These are phyloP conservation scores for Microtus montanus DNA, from an alignment of 2,113 vertebrate genomes.

Conservation along the genomic window DNA sequence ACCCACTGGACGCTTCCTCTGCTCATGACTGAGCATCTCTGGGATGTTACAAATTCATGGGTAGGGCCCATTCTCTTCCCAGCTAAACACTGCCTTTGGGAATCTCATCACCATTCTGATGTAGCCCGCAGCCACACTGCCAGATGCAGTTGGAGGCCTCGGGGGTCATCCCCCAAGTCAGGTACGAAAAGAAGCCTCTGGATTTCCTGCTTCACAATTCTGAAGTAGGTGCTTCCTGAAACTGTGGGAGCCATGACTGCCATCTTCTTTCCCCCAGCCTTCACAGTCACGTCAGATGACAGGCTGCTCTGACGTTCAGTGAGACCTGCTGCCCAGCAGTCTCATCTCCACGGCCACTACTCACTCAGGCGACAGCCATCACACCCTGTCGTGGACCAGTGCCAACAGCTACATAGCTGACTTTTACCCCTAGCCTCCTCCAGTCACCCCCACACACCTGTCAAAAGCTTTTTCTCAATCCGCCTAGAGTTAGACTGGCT, in stretches of 20 bases:
- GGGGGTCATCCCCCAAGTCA: neutral
- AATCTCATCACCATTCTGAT: neutral
- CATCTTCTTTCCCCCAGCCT: neutral
- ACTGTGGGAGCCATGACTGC: neutral
- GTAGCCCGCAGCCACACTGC: neutral
- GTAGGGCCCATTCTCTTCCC: neutral
- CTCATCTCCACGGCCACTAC: neutral
- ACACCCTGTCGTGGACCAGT: neutral
- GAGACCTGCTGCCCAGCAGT: neutral
- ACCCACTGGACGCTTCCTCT: neutral
- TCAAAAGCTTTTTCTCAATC: neutral
- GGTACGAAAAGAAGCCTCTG: neutral
- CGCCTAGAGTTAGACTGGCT: neutral
- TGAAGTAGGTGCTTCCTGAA: neutral
- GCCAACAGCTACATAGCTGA: neutral
- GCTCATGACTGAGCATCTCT: neutral
- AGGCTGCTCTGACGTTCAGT: neutral
- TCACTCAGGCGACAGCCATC: neutral
- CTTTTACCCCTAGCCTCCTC: neutral
- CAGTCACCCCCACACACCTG: neutral
- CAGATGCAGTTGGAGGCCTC: neutral
- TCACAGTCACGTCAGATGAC: neutral
- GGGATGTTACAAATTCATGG: neutral
- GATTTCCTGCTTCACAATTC: neutral
- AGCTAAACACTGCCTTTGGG: neutral